phyloP scores from a whole-genome alignment of 2,888 invertebrate genomes.

The Hirtodrosophila trivittata region DNA sequence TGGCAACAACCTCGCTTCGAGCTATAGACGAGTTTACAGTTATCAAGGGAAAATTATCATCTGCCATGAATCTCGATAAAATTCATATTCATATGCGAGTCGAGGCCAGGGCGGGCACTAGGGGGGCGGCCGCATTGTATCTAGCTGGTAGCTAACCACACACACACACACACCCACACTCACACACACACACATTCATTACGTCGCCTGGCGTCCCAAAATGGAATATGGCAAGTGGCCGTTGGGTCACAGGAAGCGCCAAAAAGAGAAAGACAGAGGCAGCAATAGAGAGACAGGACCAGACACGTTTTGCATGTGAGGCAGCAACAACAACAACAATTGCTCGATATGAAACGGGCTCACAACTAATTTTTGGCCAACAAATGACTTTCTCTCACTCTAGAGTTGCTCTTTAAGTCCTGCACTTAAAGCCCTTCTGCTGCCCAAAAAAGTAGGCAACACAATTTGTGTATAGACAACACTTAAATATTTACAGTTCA shows the following conservation, averaged over 20 bases:
- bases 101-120: conserved; percentile 21
- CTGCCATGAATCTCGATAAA: conserved; percentile 81
- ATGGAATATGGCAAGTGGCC: conserved; percentile 61
- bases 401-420: not conserved
- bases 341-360: conserved; percentile 62
- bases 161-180: conserved; percentile 20
- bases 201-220: conserved; percentile 75
- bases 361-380: conserved; percentile 71
- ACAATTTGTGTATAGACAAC: conserved; percentile 37
- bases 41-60: conserved; percentile 84
- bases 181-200: conserved; percentile 57
- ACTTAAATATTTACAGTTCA: conserved; percentile 72
- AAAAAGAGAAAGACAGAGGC: conserved; percentile 19
- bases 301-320: conserved; percentile 55
- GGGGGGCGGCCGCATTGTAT: conserved; percentile 53
- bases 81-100: conserved; percentile 77
- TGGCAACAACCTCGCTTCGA: conserved; percentile 80
- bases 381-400: conserved; percentile 59
- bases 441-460: conserved; percentile 43
- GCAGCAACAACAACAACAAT: conserved; percentile 42
- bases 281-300: conserved; percentile 32
- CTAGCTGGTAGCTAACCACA: conserved; percentile 72
- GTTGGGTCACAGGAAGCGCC: conserved; percentile 66
- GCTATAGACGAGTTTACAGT: conserved; percentile 83
- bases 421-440: conserved; percentile 6